Conservation (phyloP, 2,888 invertebrate species). For the Cantharis nigra region DNA sequence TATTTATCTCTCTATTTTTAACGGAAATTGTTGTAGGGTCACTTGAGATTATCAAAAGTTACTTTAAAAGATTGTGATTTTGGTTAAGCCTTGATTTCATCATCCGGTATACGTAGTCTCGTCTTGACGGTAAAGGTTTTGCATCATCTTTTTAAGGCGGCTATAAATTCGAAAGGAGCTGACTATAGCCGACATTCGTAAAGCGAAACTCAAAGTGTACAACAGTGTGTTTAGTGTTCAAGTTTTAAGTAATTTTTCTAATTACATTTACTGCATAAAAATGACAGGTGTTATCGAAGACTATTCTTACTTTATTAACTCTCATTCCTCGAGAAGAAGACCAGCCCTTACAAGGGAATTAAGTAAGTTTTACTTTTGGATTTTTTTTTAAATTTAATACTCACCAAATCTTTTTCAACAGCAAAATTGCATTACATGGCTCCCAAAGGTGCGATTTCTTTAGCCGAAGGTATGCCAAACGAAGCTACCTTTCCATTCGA, state of each 20-base stretch:
- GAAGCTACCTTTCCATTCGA: conserved; percentile 73
- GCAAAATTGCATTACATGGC: conserved; percentile 60
- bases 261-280: not conserved
- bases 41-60: not conserved
- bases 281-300: conserved; percentile 44
- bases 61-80: conserved; percentile 9
- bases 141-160: conserved; percentile 13
- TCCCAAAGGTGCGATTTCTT: conserved; percentile 60
- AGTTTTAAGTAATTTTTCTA: not conserved
- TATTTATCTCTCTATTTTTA: not conserved
- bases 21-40: not conserved
- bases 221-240: not conserved
- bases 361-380: conserved; percentile 52
- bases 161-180: conserved; percentile 19
- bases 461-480: conserved; percentile 78
- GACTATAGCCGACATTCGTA: conserved; percentile 6
- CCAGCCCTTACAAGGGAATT: conserved; percentile 60
- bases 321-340: conserved; percentile 56
- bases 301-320: conserved; percentile 57
- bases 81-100: conserved; percentile 15
- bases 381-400: conserved; percentile 9
- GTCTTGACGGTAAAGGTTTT: conserved; percentile 13
- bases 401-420: conserved; percentile 37
- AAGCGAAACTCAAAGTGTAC: not conserved
- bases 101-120: conserved; percentile 5